phyloP scores from a whole-genome alignment of 2,797 vertebrate species.

The Agapornis canus region DNA sequence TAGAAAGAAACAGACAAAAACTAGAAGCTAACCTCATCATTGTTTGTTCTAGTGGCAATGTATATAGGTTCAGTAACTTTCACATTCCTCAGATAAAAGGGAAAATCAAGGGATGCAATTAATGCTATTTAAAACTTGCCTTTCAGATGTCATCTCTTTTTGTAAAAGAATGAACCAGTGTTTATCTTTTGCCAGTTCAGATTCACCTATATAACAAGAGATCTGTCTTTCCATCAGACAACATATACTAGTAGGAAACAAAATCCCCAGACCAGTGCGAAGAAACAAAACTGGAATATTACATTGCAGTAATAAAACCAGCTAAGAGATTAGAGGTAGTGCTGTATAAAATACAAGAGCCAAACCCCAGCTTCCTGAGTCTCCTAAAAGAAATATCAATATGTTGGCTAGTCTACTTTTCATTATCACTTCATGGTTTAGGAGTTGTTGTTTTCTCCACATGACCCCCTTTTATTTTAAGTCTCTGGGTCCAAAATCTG shows the following conservation, averaged over 20 bases:
- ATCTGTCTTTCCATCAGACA: neutral
- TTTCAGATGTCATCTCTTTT: neutral
- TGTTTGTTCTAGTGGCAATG: neutral
- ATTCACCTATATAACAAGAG: neutral
- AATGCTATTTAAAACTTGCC: neutral
- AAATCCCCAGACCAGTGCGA: neutral
- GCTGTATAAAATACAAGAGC: conserved; percentile 18
- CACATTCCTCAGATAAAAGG: neutral
- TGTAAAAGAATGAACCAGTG: neutral
- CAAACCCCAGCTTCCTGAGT: neutral
- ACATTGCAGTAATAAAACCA: neutral
- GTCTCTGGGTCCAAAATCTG: conserved; percentile 1
- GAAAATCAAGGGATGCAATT: neutral
- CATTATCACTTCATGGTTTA: conserved; percentile 46
- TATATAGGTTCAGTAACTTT: neutral
- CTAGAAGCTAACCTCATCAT: neutral
- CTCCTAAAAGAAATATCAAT: conserved; percentile 38
- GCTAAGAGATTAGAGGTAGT: conserved; percentile 4
- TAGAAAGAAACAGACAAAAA: neutral
- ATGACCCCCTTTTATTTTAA: neutral
- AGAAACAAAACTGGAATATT: conserved; percentile 25
- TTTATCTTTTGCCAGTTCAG: neutral
- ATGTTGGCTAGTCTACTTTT: conserved; percentile 16
- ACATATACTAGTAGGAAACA: neutral
- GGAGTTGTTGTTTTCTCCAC: neutral